phyloP scores from a whole-genome alignment of 1,140 invertebrate genomes.

The Papilio aristodemus region DNA sequence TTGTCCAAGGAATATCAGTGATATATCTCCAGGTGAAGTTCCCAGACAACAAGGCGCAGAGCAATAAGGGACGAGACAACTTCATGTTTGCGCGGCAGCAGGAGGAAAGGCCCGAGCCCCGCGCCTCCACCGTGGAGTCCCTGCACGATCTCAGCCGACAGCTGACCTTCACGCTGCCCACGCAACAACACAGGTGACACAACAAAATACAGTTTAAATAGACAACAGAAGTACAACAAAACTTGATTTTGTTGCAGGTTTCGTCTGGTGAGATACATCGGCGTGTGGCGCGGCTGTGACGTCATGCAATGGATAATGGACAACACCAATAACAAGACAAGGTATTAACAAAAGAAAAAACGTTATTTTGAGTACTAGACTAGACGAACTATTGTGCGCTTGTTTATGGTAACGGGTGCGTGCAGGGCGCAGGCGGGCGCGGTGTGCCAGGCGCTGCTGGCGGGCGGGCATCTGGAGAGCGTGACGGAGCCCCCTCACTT shows the following conservation, averaged over 20 bases:
- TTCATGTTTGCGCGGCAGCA: slow-evolving; percentile 62
- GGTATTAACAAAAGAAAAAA: too few relatives aligned
- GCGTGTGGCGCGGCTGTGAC: slow-evolving; percentile 75
- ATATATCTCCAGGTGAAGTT: slow-evolving; percentile 55
- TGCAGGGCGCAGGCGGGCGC: slow-evolving; percentile 87
- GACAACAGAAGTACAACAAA: too few relatives aligned
- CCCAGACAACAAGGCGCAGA: slow-evolving; percentile 53
- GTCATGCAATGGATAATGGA: slow-evolving; percentile 76
- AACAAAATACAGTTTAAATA: neutral
- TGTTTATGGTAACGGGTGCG: neutral
- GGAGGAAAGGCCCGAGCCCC: slow-evolving; percentile 52
- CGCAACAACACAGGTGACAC: slow-evolving; percentile 69
- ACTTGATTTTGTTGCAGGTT: slow-evolving; percentile 55
- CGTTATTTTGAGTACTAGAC: too few relatives aligned
- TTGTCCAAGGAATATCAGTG: neutral
- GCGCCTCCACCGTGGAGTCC: slow-evolving; percentile 51
- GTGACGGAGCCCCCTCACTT: slow-evolving; percentile 81
- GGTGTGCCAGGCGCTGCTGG: slow-evolving; percentile 90
- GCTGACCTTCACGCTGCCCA: slow-evolving; percentile 61
- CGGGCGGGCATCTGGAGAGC: slow-evolving; percentile 89
- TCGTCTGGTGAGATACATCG: slow-evolving; percentile 69
- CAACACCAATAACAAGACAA: slow-evolving; percentile 67
- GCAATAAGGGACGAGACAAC: slow-evolving; percentile 48
- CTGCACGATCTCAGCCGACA: slow-evolving; percentile 64
- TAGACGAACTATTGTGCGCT: too few relatives aligned